A percentile compares a stretch with the other conserved stretches of the same genome.
Evolutionary conservation across 2,888 invertebrate genomes (phyloP).

Genomic region (Pemphredon lugubris): DNA sequence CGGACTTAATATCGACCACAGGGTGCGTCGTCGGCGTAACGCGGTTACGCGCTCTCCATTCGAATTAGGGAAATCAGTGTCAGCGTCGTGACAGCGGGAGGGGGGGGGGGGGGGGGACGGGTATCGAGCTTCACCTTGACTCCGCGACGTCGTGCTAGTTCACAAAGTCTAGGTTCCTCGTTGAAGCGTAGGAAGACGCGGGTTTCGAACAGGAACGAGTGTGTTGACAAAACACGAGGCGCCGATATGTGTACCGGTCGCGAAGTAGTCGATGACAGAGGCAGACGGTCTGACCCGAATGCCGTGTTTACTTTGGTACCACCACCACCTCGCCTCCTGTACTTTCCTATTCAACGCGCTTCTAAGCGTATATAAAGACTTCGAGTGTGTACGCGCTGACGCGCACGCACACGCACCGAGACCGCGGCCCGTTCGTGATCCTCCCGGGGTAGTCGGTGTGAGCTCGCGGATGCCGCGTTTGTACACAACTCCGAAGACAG

Average conservation of each 20-base stretch:
- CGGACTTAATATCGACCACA: too few species aligned
- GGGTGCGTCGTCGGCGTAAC: too few species aligned
- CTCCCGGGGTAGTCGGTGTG: constrained; percentile 11
- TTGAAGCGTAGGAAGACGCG: constrained; percentile 4
- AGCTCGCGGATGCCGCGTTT: constrained; percentile 25
- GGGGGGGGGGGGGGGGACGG: too few species aligned
- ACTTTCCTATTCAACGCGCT: constrained; percentile 26
- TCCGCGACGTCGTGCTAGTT: neutral
- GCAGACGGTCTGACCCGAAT: constrained; percentile 66
- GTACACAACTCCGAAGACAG: constrained; percentile 34
- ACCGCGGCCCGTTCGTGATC: constrained; percentile 17
- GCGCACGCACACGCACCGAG: constrained; percentile 7
- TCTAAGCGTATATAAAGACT: neutral
- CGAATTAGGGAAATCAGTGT: neutral
- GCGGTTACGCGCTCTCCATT: too few species aligned
- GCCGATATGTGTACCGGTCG: constrained; percentile 18
- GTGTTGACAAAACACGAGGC: constrained; percentile 29
- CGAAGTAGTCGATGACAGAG: constrained; percentile 41
- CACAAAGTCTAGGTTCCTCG: constrained; percentile 9
- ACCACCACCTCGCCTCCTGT: constrained; percentile 27
- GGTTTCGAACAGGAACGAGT: constrained; percentile 9
- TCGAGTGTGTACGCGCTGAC: neutral
- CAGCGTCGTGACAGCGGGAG: too few species aligned
- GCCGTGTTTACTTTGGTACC: constrained; percentile 46
- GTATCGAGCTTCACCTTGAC: constrained; percentile 3